These are phyloP conservation scores for Sesia apiformis DNA, from an alignment of 2,888 invertebrate species.

Conservation along the genomic window DNA sequence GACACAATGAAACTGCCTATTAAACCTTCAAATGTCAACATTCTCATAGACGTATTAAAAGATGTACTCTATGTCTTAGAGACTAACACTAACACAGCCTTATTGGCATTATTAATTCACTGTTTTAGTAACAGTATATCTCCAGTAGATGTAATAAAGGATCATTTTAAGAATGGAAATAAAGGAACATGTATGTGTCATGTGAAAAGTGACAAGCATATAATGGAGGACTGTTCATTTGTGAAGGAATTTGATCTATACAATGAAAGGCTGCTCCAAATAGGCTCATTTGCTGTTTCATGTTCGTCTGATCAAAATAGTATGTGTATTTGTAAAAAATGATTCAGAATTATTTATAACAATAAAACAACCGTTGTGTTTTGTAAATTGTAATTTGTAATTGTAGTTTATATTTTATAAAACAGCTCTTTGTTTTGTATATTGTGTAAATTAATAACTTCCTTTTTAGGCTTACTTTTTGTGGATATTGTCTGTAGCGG, in stretches of 20 bases:
- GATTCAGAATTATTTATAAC: no score
- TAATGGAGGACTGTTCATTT: conserved; percentile 57
- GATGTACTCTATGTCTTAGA: conserved; percentile 78
- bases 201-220: conserved; percentile 23
- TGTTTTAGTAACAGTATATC: conserved; percentile 44
- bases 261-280: conserved; percentile 79
- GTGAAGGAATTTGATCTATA: conserved; percentile 79
- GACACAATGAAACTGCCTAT: conserved; percentile 46
- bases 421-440: no score
- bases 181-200: conserved; percentile 32
- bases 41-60: conserved; percentile 74
- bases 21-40: conserved; percentile 63
- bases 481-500: no score
- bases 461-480: no score
- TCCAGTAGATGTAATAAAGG: conserved; percentile 37
- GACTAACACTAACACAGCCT: conserved; percentile 78
- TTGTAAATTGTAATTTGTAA: no score
- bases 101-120: conserved; percentile 70
- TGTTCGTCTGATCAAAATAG: conserved; percentile 60
- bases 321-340: conserved; percentile 20
- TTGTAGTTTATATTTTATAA: no score
- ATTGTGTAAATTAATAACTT: no score
- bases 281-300: conserved; percentile 81
- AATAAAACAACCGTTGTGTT: no score
- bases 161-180: conserved; percentile 29